phyloP scores from a whole-genome alignment of 1,140 invertebrate genomes.

The Conus betulinus region DNA sequence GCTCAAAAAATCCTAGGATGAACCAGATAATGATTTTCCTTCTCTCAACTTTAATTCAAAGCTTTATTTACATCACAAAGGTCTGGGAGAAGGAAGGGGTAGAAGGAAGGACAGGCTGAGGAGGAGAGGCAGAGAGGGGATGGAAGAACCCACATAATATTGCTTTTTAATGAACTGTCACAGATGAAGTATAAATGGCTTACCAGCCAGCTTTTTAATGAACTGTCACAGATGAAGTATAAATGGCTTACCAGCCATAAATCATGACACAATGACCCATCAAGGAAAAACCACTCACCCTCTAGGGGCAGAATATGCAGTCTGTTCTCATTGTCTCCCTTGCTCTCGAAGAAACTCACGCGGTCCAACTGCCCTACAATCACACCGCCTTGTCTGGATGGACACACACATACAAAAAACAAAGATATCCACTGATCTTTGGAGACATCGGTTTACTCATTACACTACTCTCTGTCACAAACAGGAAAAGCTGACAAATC shows the following conservation, averaged over 20 bases:
- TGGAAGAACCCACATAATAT: too few relatives aligned
- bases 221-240: neutral
- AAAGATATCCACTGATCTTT: neutral
- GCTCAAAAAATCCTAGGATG: too few relatives aligned
- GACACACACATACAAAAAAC: constrained; percentile 7
- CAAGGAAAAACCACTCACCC: constrained; percentile 78
- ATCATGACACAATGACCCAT: neutral
- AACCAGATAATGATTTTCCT: too few relatives aligned
- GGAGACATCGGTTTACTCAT: too few relatives aligned
- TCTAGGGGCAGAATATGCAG: constrained; percentile 82
- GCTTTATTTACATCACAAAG: too few relatives aligned
- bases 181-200: neutral
- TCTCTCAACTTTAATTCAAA: too few relatives aligned
- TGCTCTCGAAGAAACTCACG: constrained; percentile 82
- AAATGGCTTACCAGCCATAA: too few relatives aligned
- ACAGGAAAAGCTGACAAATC: neutral
- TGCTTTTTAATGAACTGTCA: neutral
- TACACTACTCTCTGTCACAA: too few relatives aligned
- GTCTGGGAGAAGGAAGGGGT: too few relatives aligned
- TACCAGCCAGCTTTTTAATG: neutral
- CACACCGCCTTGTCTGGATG: constrained; percentile 81
- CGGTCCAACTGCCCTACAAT: constrained; percentile 87
- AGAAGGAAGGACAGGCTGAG: too few relatives aligned
- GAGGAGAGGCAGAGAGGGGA: too few relatives aligned
- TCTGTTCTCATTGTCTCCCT: constrained; percentile 70